These are phyloP conservation scores for Bombylius major DNA, from an alignment of 2,888 invertebrate species.

Conservation along the genomic window DNA sequence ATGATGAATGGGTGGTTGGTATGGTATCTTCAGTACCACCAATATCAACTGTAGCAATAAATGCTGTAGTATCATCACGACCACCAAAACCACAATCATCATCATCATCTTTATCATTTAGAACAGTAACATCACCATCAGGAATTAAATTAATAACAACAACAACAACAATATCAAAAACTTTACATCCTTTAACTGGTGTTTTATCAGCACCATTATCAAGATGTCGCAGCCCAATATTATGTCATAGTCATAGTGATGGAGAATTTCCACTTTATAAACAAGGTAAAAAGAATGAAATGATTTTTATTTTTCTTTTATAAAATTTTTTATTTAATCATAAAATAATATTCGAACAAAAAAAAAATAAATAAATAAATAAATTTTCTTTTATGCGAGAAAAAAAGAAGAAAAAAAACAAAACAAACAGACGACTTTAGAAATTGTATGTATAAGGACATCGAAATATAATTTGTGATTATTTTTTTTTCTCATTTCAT, in stretches of 20 bases:
- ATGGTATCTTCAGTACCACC: conserved; percentile 9
- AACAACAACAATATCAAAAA: conserved; percentile 8
- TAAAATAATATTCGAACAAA: no score
- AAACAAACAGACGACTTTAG: no score
- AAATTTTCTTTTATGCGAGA: no score
- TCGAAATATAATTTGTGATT: no score
- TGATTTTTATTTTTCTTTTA: no score
- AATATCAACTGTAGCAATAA: conserved; percentile 12
- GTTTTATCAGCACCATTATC: conserved; percentile 32
- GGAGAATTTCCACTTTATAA: conserved; percentile 73
- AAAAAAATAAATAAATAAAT: no score
- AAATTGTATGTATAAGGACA: no score
- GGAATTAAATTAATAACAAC: conserved; percentile 14
- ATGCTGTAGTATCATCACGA: conserved; percentile 7
- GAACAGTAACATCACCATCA: conserved; percentile 17
- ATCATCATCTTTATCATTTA: conserved; percentile 21
- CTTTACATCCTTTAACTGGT: conserved; percentile 3
- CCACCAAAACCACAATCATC: conserved; percentile 9
- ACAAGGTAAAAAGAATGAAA: conserved; percentile 45
- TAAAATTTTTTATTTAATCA: no score
- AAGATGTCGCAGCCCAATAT: conserved; percentile 58
- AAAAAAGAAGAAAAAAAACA: no score
- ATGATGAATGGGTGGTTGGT: neutral
- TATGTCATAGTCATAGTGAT: conserved; percentile 75
- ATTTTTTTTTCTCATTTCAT: no score